Evolutionary conservation across 2,888 invertebrate genomes (phyloP).

Genomic region (Cataglyphis rosenhaueri): DNA sequence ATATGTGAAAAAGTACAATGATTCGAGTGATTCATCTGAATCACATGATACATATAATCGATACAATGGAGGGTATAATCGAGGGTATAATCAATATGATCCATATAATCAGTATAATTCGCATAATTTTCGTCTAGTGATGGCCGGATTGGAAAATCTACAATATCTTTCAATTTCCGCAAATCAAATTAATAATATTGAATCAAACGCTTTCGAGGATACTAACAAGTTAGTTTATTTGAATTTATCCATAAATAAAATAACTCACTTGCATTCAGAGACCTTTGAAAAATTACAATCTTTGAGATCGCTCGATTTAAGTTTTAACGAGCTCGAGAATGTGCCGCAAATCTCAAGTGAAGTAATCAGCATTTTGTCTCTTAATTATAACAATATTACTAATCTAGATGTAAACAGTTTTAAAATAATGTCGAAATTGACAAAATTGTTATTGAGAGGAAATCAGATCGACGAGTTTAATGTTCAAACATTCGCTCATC

Average conservation of each 20-base stretch:
- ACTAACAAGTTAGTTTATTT: not conserved
- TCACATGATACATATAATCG: not conserved
- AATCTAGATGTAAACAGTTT: constrained; percentile 66
- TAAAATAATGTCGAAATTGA: constrained; percentile 64
- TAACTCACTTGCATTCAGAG: rapidly evolving
- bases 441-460: constrained; percentile 69
- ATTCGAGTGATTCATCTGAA: not conserved
- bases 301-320: constrained; percentile 70
- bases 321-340: constrained; percentile 69
- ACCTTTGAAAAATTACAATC: constrained; percentile 67
- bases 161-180: not conserved
- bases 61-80: not conserved
- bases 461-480: constrained; percentile 74
- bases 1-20: not conserved
- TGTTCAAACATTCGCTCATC: constrained; percentile 62
- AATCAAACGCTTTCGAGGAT: not conserved
- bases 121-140: no score
- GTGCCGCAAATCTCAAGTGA: constrained; percentile 69
- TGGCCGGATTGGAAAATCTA: not conserved
- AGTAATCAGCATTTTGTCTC: constrained; percentile 70
- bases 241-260: not conserved
- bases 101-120: no score
- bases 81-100: no score
- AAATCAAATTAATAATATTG: rapidly evolving
- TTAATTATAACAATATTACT: constrained; percentile 75